Base-by-base conservation (phyloP, 2,113 vertebrate genomes). In the Crypturellus undulatus region DNA sequence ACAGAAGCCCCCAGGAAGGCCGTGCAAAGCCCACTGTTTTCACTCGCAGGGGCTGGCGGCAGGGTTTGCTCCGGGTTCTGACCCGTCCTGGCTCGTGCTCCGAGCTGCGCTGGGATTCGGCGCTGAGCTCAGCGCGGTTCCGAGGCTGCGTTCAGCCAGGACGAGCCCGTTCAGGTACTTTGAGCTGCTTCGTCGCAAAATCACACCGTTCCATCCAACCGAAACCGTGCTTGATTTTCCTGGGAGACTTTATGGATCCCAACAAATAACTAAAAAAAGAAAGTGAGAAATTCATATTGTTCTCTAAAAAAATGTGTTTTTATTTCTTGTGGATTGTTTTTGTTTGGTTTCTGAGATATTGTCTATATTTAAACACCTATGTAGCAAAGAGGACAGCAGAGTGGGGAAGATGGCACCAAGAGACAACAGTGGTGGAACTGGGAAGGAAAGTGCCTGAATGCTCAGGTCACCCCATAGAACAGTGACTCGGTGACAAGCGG, bases 11-110 rank as follows among this genome's bases (percentile, higher is more conserved):
- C n/a, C 38, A 16, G 78, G 89, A 7, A 7, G 51, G 83, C 86
- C 90, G 89, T 94, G 84, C 34, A 47, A 94, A 94, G 64, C 87
- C 18, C 95, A 94, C 96, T 84, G 89, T 92, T 93, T 71, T 93
- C 94, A 91, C 92, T 96, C 69, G 47, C 47, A 38, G 81, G 69
- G 75, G 64, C 49, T 88, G 36, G 63, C 25, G 85, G 72, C 34
- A 43, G 72, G 81, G 89, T 94, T 92, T 36, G 78, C 75, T 92
- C 56, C 6, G 81, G 70, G 72, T 93, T 45, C 87, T 47, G 85
- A 70, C 91, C 52, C 68, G 40, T 12, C 1, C 28, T 64, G 19
- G 60, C 9, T 40, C 25, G 45, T 70, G 58, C 65, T 67, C 25
- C 5, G 10, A 17, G 19, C 1, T 28, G 38, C 60, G 47, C 8